These are phyloP conservation scores for Atlantisia rogersi DNA, from an alignment of 2,113 vertebrate species.

Conservation along the genomic window DNA sequence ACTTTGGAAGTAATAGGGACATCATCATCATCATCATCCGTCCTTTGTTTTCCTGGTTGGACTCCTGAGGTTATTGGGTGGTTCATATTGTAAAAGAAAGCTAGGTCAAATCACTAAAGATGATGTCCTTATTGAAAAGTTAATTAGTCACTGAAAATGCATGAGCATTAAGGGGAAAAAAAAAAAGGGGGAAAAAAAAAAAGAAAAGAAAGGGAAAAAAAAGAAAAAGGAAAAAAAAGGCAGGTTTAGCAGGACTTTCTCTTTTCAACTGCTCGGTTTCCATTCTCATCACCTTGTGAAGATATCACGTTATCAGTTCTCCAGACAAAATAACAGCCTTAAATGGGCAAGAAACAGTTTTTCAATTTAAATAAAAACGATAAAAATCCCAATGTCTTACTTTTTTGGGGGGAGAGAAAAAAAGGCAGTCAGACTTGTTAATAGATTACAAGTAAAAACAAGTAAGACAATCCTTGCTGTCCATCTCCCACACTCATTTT, in stretches of 20 bases:
- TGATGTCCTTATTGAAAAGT: conserved; percentile 25
- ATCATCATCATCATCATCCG: neutral
- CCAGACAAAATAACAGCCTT: neutral
- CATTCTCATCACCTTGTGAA: neutral
- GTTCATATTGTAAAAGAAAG: neutral
- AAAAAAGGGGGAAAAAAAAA: neutral
- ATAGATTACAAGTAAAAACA: neutral
- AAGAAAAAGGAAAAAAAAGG: neutral
- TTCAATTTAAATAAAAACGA: neutral
- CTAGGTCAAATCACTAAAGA: conserved; percentile 17
- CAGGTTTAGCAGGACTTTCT: neutral
- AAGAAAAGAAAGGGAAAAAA: neutral
- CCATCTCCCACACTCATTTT: neutral
- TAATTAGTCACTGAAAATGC: conserved; percentile 42
- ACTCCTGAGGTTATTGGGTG: neutral
- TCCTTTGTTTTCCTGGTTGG: neutral
- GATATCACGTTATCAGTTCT: neutral
- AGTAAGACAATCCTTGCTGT: neutral
- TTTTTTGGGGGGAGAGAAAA: neutral
- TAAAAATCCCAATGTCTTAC: neutral
- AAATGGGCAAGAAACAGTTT: neutral
- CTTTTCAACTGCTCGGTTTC: neutral
- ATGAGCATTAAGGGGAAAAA: neutral
- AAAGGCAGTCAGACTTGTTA: neutral
- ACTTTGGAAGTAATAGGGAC: neutral